Base-by-base conservation (phyloP, 2,113 vertebrate genomes). In the Pterocles orientalis region DNA sequence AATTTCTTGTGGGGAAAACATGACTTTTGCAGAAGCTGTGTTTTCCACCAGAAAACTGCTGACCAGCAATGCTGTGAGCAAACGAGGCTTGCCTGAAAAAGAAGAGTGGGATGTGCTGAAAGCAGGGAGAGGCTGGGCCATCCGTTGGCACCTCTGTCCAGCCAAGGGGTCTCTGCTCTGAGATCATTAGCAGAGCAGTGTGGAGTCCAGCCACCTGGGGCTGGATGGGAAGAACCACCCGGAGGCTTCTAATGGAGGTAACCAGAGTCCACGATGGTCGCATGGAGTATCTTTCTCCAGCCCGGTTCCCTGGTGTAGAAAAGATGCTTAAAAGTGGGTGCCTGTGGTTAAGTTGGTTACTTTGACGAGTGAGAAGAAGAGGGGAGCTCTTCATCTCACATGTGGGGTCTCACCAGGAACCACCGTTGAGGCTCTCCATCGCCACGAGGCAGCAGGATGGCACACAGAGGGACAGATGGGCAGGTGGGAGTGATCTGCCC, bases 1-100 rank as follows among this genome's bases (percentile, higher is more conserved):
- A 48, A 69, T 73, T 53, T 45, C 71, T 75, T 61, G 33, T 1
- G 2, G 64, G 51, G 26, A 88, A 65, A 64, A 72, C 11, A 33
- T n/a, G 17, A 33, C 36, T 77, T 90, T 65, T 69, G 64, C 71
- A 94, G 80, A 64, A 73, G 26, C 18, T 5, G 1, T 25, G n/a
- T 73, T 58, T 91, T 92, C 64, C n/a, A 81, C 21, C 36, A 61
- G 73, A 61, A 78, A 77, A 66, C 23, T 94, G 79, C 50, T 92
- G 77, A 78, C 34, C 83, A 73, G 54, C 18, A 83, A 2, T 0
- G 0, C 17, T 66, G 61, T 17, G 28, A 62, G 53, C 47, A 80
- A 70, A 33, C 0, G 3, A 81, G 54, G 29, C 43, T 83, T 53
- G 58, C 41, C 45, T 76, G 68, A 68, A 56, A 4, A 28, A 72